Evolutionary conservation across 2,797 vertebrate genomes (phyloP), one percentile per base, ranked within the genome.

Genomic region (Bovichtus variegatus): DNA sequence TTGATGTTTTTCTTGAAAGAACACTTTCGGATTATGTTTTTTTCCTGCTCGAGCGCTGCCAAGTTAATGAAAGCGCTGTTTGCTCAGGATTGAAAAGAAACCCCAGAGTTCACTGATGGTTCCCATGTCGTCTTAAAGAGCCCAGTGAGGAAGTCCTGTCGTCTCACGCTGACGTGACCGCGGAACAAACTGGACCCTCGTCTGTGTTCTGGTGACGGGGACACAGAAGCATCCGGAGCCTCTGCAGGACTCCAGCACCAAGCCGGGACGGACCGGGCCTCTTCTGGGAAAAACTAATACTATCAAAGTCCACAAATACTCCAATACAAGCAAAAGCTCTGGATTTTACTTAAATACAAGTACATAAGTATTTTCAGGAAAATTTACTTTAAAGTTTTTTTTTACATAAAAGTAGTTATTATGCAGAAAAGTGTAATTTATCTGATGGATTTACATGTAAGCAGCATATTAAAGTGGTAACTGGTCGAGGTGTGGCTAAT

Each of bases 31-130:
- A 67, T 76, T 71, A 70, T 12, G 68, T 16, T 38, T 18, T 41
- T 70, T 79, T 64, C 21, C 46, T 54, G 27, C 18, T 53, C 40
- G 23, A 73, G 53, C 43, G 19, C 15, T 50, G 73, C 78, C 72
- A 75, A 82, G n/a, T 65, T 27, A 74, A 81, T 87, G 82, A 81
- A 82, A 87, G 83, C n/a, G 62, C 23, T 91, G 81, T 90, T 92
- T 90, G 79, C 83, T 90, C 58, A 75, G 76, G 41, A 25, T 6
- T 85, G 51, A n/a, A 86, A 87, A 80, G 31, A 71, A 38, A 55
- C 81, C 84, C 74, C 66, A 54, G 43, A 68, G 88, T 83, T 54
- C 76, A n/a, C 59, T 79, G 54, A 77, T 84, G 76, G 80, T 91
- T 87, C 85, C 82, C 82, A 84, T 90, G 91, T 91, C 83, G 74